These are phyloP conservation scores for Heterodera filipjevi DNA, from an alignment of 2,888 invertebrate genomes.

Conservation along the genomic window DNA sequence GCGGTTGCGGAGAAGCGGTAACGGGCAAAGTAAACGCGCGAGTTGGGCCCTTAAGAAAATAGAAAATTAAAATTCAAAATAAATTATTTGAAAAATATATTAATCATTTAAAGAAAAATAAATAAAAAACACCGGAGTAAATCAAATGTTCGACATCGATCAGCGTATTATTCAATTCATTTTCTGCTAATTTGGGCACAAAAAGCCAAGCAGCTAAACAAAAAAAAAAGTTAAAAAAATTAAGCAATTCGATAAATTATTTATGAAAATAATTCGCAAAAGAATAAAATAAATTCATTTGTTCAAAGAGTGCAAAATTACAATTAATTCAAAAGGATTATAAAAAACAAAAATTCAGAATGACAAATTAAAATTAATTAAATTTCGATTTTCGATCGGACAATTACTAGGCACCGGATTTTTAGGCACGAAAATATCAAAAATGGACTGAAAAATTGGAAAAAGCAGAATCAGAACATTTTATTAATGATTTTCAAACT, in stretches of 20 bases:
- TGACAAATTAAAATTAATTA: background rate
- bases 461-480: no score
- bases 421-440: no score
- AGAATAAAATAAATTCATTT: background rate
- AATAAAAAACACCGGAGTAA: slow-evolving; percentile 16
- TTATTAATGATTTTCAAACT: no score
- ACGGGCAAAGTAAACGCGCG: slow-evolving; percentile 24
- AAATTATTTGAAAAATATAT: background rate
- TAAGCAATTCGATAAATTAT: no score
- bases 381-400: no score
- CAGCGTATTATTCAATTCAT: slow-evolving; percentile 6
- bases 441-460: no score
- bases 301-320: background rate
- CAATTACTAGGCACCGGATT: no score
- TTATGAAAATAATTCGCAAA: background rate
- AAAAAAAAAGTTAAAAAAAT: background rate
- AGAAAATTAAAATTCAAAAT: background rate
- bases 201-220: slow-evolving; percentile 3
- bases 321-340: no score
- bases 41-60: slow-evolving; percentile 20
- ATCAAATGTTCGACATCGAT: slow-evolving; percentile 19
- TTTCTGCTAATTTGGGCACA: slow-evolving; percentile 9
- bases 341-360: no score
- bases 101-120: background rate
- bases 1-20: slow-evolving; percentile 22